phyloP scores from a whole-genome alignment of 2,797 vertebrate genomes.

The Typhlichthys eigenmanni region DNA sequence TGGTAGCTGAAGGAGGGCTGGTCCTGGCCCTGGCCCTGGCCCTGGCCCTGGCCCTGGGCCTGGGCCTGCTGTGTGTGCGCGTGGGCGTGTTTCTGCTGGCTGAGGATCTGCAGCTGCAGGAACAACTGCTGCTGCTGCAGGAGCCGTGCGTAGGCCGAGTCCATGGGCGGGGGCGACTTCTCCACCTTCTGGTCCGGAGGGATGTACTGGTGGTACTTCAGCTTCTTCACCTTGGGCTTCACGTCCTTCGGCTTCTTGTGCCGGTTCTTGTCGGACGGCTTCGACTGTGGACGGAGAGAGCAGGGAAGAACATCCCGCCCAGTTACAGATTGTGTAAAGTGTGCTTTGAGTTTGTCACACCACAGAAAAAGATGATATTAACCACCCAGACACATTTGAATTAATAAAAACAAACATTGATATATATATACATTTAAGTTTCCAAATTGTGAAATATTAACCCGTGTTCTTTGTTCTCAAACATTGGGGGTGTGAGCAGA shows the following conservation, averaged over 20 bases:
- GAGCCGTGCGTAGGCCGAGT: conserved; percentile 94
- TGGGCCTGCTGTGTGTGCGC: conserved; percentile 58
- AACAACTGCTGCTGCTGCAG: conserved; percentile 98
- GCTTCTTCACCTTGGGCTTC: conserved; percentile 98
- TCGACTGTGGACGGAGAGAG: conserved; percentile 75
- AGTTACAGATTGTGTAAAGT: neutral
- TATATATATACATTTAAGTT: too few species aligned
- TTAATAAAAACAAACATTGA: too few species aligned
- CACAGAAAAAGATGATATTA: too few species aligned
- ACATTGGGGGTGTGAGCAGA: too few species aligned
- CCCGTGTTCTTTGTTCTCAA: too few species aligned
- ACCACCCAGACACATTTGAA: too few species aligned
- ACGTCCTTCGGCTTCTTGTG: conserved; percentile 98
- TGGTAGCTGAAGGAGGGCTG: conserved; percentile 87
- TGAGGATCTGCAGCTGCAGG: conserved; percentile 97
- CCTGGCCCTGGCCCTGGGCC: conserved; percentile 45
- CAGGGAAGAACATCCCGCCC: neutral
- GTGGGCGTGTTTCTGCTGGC: conserved; percentile 91
- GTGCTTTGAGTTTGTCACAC: too few species aligned
- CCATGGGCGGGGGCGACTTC: conserved; percentile 97
- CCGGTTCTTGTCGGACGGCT: conserved; percentile 90
- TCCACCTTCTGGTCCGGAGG: conserved; percentile 97
- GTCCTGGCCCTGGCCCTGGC: conserved; percentile 57
- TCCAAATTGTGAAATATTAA: too few species aligned
- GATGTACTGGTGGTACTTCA: conserved; percentile 99